A percentile compares a stretch with the other conserved stretches of the same genome.
These are phyloP conservation scores for Drosophila auraria DNA, from an alignment of 1,140 invertebrate genomes.

Conservation along the genomic window DNA sequence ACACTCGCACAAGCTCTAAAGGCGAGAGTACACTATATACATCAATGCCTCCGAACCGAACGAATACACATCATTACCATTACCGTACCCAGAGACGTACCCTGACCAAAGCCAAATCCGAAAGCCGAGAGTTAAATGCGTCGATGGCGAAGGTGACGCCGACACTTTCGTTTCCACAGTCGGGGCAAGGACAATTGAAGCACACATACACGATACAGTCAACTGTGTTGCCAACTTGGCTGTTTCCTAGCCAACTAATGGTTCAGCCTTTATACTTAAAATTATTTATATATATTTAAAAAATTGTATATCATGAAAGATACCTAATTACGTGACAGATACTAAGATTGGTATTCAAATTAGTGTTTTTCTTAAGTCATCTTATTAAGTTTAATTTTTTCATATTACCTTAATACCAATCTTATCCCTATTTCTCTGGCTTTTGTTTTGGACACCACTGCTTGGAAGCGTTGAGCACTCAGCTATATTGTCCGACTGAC, in stretches of 20 bases:
- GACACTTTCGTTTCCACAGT: conserved; percentile 38
- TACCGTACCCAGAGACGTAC: conserved; percentile 16
- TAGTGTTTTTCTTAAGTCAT: too few species aligned
- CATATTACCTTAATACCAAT: not conserved
- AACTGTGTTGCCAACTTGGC: not conserved
- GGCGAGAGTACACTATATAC: conserved; percentile 16
- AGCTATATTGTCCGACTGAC: conserved; percentile 68
- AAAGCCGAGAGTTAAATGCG: conserved; percentile 58
- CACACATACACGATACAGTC: conserved; percentile 2
- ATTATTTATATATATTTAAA: too few species aligned
- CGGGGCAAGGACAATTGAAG: conserved; percentile 69
- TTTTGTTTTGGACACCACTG: not conserved
- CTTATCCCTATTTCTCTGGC: too few species aligned
- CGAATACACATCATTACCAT: conserved; percentile 54
- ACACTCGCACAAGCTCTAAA: conserved; percentile 1
- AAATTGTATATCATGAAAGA: too few species aligned
- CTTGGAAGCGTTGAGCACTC: conserved; percentile 55
- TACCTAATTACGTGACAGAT: too few species aligned
- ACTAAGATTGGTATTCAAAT: too few species aligned
- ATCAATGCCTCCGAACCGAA: conserved; percentile 37
- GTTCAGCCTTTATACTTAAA: too few species aligned
- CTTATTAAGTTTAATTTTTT: too few species aligned
- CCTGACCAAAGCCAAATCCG: conserved; percentile 22
- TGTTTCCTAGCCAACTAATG: not conserved
- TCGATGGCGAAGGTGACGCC: conserved; percentile 51